Evolutionary conservation across 1,140 invertebrate species (phyloP).

Genomic region (Augochlora pura): DNA sequence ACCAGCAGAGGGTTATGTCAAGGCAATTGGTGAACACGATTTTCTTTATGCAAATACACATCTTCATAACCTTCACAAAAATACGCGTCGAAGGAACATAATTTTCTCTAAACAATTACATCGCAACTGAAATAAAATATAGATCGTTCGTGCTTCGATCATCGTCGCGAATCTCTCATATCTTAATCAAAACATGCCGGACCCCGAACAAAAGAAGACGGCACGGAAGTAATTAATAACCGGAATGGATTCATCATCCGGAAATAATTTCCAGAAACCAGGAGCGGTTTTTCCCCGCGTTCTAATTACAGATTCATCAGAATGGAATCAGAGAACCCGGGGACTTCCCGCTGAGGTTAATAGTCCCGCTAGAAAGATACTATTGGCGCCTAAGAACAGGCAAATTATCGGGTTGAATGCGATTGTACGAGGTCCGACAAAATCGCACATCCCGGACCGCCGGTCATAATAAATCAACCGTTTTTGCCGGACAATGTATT

Average conservation of each 20-base stretch:
- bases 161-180: no score
- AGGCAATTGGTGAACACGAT: no score
- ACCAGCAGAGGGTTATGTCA: no score
- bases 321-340: neutral
- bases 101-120: no score
- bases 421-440: conserved; percentile 68
- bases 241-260: neutral
- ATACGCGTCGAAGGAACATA: no score
- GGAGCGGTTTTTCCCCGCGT: neutral
- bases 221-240: no score
- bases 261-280: neutral
- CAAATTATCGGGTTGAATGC: conserved; percentile 68
- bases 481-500: conserved; percentile 74
- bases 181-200: no score
- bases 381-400: conserved; percentile 44
- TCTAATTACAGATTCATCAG: neutral
- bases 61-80: no score
- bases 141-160: no score
- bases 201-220: no score
- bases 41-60: no score
- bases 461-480: conserved; percentile 75
- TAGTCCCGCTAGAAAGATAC: conserved; percentile 37
- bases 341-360: conserved; percentile 8
- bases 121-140: no score
- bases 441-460: conserved; percentile 66